These are phyloP conservation scores for Cryptotermes secundus DNA, from an alignment of 1,140 invertebrate species.

Conservation along the genomic window DNA sequence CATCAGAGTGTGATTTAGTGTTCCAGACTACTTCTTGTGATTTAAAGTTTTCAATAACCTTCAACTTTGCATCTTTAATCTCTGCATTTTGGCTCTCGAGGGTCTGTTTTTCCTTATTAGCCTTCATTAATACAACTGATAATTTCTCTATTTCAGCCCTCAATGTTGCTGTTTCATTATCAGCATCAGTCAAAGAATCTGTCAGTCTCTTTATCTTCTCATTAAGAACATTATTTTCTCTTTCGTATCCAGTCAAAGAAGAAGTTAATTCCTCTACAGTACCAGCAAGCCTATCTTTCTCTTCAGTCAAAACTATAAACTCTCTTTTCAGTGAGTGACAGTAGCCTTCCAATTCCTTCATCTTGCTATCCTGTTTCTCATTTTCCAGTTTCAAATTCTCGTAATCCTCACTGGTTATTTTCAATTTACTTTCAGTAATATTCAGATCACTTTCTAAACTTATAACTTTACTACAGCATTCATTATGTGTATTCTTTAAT, in stretches of 20 bases:
- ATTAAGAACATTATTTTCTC: neutral
- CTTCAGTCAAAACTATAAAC: neutral
- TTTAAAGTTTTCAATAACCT: slow-evolving; percentile 43
- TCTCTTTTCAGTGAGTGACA: neutral
- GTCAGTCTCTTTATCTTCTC: neutral
- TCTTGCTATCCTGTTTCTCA: neutral
- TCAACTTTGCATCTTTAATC: slow-evolving; percentile 38
- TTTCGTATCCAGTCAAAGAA: neutral
- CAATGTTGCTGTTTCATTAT: neutral
- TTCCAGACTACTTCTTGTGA: slow-evolving; percentile 37
- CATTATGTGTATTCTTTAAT: neutral
- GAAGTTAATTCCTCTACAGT: neutral
- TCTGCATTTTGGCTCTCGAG: slow-evolving; percentile 49
- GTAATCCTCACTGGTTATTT: neutral
- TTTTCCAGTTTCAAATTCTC: neutral
- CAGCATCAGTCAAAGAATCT: neutral
- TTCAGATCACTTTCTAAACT: neutral
- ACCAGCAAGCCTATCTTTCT: neutral
- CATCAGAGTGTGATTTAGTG: neutral
- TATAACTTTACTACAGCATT: neutral
- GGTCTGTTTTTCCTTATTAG: neutral
- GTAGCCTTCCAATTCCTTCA: neutral
- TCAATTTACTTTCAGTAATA: neutral
- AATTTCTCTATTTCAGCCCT: neutral
- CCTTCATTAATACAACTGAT: neutral